Conservation (phyloP, 2,888 invertebrate genomes). For the Adineta ricciae region DNA sequence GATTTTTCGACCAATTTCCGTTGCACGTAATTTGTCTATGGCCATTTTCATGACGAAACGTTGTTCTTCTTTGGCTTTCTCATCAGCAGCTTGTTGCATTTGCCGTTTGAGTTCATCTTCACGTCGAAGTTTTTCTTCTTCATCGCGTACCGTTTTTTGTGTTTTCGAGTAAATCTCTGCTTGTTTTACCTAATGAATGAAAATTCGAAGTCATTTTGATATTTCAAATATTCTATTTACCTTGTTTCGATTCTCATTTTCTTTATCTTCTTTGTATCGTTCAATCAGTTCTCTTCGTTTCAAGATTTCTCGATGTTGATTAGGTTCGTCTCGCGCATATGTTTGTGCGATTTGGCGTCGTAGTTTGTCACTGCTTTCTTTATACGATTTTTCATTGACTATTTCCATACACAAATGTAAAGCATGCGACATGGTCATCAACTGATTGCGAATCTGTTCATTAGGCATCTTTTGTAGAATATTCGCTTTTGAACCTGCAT, state of each 20-base stretch:
- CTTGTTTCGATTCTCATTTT: background rate
- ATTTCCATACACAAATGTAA: slow-evolving; percentile 22
- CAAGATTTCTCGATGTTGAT: background rate
- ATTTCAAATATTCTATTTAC: background rate
- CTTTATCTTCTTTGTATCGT: slow-evolving; percentile 18
- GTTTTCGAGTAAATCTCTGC: background rate
- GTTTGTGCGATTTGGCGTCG: slow-evolving; percentile 3
- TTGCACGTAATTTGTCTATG: slow-evolving; percentile 15
- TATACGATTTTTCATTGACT: background rate
- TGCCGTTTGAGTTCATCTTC: background rate
- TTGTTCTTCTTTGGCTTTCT: background rate
- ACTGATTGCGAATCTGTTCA: slow-evolving; percentile 33
- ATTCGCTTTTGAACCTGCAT: slow-evolving; percentile 22
- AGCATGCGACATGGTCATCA: slow-evolving; percentile 23
- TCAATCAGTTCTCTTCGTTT: slow-evolving; percentile 2
- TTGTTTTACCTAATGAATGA: background rate
- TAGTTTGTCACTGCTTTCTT: slow-evolving; percentile 22
- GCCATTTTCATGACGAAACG: background rate
- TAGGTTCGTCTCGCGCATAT: background rate
- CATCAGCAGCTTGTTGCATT: background rate
- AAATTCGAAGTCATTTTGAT: background rate
- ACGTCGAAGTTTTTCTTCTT: background rate
- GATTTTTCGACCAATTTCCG: background rate
- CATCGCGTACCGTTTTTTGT: background rate
- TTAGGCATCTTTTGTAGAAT: slow-evolving; percentile 30